These are phyloP conservation scores for Ceyx melanurus DNA, from an alignment of 2,113 vertebrate species.

Conservation along the genomic window DNA sequence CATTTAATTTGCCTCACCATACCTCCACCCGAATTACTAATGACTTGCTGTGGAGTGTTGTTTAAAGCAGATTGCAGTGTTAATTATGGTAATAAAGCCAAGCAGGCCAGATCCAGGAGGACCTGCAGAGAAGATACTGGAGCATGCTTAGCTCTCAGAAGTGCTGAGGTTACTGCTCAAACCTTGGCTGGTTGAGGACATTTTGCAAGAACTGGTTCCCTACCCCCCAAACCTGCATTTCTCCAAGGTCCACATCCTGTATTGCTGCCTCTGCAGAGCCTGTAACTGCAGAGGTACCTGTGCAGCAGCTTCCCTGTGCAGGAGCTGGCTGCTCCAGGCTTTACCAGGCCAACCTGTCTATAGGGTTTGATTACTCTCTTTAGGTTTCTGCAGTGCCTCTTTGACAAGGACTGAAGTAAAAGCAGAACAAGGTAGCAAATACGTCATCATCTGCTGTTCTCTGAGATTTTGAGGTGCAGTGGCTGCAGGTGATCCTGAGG, in stretches of 20 bases:
- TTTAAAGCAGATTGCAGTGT: neutral
- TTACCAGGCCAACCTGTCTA: neutral
- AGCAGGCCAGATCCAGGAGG: neutral
- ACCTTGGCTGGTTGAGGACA: neutral
- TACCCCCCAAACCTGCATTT: conserved; percentile 16
- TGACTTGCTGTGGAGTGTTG: neutral
- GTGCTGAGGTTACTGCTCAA: neutral
- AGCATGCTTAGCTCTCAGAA: neutral
- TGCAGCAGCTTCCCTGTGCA: neutral
- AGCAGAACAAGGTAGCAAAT: neutral
- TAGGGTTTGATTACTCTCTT: too few species aligned
- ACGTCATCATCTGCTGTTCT: accelerated
- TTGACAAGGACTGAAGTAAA: neutral
- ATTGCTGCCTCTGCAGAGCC: neutral
- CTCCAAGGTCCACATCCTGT: neutral
- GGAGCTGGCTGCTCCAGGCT: neutral
- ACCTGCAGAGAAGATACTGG: neutral
- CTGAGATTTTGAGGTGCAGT: neutral
- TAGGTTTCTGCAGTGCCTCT: neutral
- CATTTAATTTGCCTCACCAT: neutral
- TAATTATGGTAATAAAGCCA: conserved; percentile 24
- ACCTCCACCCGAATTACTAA: conserved; percentile 1
- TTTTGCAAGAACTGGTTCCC: conserved; percentile 40
- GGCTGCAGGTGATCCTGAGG: accelerated
- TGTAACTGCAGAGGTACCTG: neutral